These are phyloP conservation scores for Mastomys coucha DNA, from an alignment of 2,113 vertebrate genomes.

Conservation along the genomic window DNA sequence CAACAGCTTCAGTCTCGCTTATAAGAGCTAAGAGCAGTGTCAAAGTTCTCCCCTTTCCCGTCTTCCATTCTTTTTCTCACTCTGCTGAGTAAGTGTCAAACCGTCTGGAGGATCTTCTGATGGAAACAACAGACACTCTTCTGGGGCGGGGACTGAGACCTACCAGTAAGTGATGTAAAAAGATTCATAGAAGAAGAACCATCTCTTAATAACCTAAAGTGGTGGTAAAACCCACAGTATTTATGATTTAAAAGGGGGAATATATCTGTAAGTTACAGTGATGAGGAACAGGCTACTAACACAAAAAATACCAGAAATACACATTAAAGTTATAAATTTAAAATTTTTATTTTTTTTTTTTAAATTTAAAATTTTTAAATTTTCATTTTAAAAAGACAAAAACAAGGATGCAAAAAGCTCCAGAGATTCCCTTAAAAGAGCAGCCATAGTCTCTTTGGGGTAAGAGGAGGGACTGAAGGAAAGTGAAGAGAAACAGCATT, in stretches of 20 bases:
- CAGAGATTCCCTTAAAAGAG: neutral
- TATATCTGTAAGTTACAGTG: neutral
- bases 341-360: too few relatives aligned
- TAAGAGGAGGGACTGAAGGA: neutral
- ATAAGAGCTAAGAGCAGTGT: neutral
- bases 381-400: neutral
- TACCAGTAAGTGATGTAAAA: neutral
- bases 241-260: slow-evolving; percentile 24
- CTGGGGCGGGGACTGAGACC: neutral
- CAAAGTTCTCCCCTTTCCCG: neutral
- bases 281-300: neutral
- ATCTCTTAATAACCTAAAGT: slow-evolving; percentile 19
- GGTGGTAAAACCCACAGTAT: slow-evolving; percentile 23
- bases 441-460: neutral
- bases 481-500: neutral
- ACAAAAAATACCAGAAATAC: neutral
- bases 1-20: neutral
- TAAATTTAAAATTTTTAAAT: neutral
- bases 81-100: neutral
- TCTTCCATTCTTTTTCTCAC: neutral
- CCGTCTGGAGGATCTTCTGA: slow-evolving; percentile 37
- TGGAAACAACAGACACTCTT: neutral
- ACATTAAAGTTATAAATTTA: neutral
- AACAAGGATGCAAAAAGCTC: neutral
- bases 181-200: slow-evolving; percentile 21